phyloP scores from a whole-genome alignment of 2,113 vertebrate species.

The Chitala chitala region DNA sequence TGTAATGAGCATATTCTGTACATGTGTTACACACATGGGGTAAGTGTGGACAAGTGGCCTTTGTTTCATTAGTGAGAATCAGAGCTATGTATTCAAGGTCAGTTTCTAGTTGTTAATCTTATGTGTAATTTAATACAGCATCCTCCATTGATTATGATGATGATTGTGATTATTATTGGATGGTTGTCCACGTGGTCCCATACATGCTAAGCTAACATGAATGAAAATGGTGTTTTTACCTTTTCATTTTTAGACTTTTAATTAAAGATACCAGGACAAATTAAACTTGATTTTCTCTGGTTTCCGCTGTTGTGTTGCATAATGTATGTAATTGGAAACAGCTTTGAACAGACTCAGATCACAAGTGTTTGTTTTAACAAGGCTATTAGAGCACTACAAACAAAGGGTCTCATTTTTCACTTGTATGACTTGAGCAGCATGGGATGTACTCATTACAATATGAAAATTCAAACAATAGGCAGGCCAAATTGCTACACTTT shows the following conservation, averaged over 20 bases:
- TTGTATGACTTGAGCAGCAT: not conserved
- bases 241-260: not conserved
- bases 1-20: no score
- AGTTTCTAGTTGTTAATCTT: no score
- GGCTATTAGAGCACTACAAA: slow-evolving; percentile 2
- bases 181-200: no score
- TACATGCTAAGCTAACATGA: no score
- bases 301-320: not conserved
- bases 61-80: no score
- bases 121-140: not conserved
- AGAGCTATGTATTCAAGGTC: no score
- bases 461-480: slow-evolving; percentile 6
- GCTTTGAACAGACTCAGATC: not conserved
- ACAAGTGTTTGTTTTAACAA: not conserved
- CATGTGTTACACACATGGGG: no score
- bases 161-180: not conserved
- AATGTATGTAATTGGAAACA: not conserved
- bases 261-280: not conserved
- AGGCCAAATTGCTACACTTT: not conserved
- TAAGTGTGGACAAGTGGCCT: no score
- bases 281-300: not conserved
- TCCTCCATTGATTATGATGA: not conserved
- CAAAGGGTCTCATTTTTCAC: not conserved
- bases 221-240: not conserved
- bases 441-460: not conserved